Percentiles rank a stretch among this genome's conserved stretches.
These are phyloP conservation scores for Drosophila glabriapex DNA, from an alignment of 2,888 invertebrate genomes.

Conservation along the genomic window DNA sequence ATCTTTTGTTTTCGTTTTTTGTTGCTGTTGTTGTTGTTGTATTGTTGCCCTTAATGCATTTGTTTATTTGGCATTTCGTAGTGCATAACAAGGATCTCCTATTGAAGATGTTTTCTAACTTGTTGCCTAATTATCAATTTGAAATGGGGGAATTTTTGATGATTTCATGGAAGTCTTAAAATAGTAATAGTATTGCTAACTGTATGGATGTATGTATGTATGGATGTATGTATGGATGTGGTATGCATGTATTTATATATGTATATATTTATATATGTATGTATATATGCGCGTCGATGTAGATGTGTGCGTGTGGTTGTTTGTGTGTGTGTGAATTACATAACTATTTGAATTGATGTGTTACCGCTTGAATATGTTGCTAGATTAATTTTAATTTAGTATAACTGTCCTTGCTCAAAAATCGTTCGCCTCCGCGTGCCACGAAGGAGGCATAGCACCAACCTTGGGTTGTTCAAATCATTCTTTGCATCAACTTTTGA, in stretches of 20 bases:
- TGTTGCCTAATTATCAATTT: constrained; percentile 45
- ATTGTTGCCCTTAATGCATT: constrained; percentile 29
- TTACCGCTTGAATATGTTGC: constrained; percentile 43
- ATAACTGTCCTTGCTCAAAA: constrained; percentile 18
- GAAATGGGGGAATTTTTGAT: constrained; percentile 31
- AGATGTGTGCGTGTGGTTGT: constrained; percentile 1
- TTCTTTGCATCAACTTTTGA: constrained; percentile 48
- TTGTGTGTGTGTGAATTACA: constrained; percentile 40
- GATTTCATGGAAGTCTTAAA: constrained; percentile 56
- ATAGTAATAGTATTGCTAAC: constrained; percentile 60
- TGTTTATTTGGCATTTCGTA: constrained; percentile 60
- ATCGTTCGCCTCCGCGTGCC: constrained; percentile 27
- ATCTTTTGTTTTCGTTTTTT: neutral
- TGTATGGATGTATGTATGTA: constrained; percentile 38
- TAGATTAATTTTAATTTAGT: constrained; percentile 53
- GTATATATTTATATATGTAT: constrained; percentile 39
- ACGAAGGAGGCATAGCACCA: constrained; percentile 56
- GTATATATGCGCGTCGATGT: constrained; percentile 20
- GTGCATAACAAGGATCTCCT: constrained; percentile 57
- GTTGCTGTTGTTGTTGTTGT: neutral
- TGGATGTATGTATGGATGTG: constrained; percentile 25
- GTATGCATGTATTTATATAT: constrained; percentile 27
- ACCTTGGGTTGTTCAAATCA: constrained; percentile 69
- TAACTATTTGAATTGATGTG: constrained; percentile 28
- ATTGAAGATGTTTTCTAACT: constrained; percentile 38